A percentile compares a stretch with the other conserved stretches of the same genome.
These are phyloP conservation scores for Sula dactylatra DNA, from an alignment of 2,113 vertebrate species.

Conservation along the genomic window DNA sequence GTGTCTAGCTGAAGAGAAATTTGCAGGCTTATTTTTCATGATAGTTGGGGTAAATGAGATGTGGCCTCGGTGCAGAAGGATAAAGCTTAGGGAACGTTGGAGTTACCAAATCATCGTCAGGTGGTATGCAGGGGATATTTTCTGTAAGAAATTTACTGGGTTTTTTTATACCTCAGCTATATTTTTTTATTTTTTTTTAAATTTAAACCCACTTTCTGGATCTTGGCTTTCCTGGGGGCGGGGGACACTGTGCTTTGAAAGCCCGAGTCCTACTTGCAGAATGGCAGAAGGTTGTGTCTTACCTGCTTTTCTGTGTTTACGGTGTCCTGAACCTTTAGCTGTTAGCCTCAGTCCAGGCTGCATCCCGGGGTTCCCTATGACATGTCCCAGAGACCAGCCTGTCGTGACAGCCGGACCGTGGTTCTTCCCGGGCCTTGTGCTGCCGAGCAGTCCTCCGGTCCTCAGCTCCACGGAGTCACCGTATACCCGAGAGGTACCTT, in stretches of 20 bases:
- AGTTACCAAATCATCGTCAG: background rate
- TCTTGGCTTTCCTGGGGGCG: background rate
- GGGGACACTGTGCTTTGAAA: background rate
- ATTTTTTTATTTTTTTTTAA: background rate
- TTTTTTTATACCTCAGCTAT: background rate
- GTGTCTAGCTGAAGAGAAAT: background rate
- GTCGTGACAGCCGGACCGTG: accelerated
- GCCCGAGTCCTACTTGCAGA: background rate
- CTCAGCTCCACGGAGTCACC: background rate
- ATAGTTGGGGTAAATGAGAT: background rate
- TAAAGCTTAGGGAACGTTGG: background rate
- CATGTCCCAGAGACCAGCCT: background rate
- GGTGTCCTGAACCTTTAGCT: background rate
- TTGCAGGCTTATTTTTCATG: background rate
- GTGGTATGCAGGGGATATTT: background rate
- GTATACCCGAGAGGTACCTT: accelerated
- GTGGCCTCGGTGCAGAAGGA: background rate
- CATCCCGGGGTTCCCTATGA: background rate
- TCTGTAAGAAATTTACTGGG: background rate
- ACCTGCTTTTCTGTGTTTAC: background rate
- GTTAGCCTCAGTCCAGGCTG: background rate
- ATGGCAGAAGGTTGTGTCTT: background rate
- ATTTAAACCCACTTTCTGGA: background rate
- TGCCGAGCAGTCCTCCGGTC: background rate
- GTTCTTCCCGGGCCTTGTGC: background rate